Base-by-base conservation (phyloP, 1,140 invertebrate genomes). In the Aphis craccivora region DNA sequence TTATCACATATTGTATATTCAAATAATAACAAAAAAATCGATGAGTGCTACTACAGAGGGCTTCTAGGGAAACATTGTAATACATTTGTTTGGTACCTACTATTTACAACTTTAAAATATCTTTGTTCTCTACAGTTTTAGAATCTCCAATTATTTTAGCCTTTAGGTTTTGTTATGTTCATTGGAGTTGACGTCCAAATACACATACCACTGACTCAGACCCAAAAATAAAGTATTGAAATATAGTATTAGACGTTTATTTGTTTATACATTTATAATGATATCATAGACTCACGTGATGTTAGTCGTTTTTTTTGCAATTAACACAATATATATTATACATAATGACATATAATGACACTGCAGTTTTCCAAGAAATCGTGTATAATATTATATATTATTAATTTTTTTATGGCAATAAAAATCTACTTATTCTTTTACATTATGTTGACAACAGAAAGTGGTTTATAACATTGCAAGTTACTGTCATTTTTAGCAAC, bases 401-500 rank as follows among this genome's bases (percentile, higher is more conserved):
- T 84, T 9, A 11, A 25, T 43, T 84, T 84, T 67, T 84, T 40
- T 84, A 84, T 23, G 23, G 30, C n/a, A 35, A 76, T 76, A 35
- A 37, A 40, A 84, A 40, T 84, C 40, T 25, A 43, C 37, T 84
- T 43, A n/a, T 84, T 84, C 22, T 37, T n/a, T 84, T 84, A 43
- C 43, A 22, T 40, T 43, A 25, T 84, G 83, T 84, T 84, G 11
- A 84, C 83, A 25, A 43, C 37, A 25, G 23, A 40, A 84, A 84
- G 11, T 8, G 23, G 37, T 84, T n/a, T 18, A 76, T n/a, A 76
- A 76, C 18, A 35, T 5, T 76, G n/a, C 1, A 76, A n/a, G 60
- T 76, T 84, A 40, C 3, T 84, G 83, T 84, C 83, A 84, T 84
- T 84, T 84, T 84, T 40, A 23, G 35, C 83, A 84, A 84, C 83